phyloP scores from a whole-genome alignment of 2,797 vertebrate genomes.

The Bucorvus abyssinicus region DNA sequence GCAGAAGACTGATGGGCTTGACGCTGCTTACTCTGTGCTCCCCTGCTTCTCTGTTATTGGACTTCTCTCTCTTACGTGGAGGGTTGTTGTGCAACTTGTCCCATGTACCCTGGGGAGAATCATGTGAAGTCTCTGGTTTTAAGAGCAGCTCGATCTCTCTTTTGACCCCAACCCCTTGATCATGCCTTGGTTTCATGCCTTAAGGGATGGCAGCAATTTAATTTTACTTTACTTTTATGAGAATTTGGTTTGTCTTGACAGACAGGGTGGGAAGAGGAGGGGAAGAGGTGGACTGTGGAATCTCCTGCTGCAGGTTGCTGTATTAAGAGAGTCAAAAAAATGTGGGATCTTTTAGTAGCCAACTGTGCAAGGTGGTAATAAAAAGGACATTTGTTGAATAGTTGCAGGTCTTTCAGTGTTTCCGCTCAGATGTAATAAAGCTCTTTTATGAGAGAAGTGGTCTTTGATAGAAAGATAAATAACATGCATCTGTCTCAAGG shows the following conservation, averaged over 20 bases:
- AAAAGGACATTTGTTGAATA: not conserved
- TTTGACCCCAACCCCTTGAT: not conserved
- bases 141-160: not conserved
- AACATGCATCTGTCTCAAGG: not conserved
- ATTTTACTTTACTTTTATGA: not conserved
- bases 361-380: not conserved
- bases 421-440: not conserved
- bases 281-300: not conserved
- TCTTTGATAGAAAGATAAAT: not conserved
- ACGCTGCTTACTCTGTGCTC: not conserved
- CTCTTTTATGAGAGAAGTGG: not conserved
- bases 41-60: not conserved
- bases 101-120: not conserved
- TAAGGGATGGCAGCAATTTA: not conserved
- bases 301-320: not conserved
- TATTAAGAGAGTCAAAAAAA: not conserved
- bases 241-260: not conserved
- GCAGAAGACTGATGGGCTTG: not conserved
- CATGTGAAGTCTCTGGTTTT: not conserved
- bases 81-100: not conserved
- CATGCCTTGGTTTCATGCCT: accelerated
- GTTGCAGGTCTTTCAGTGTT: not conserved
- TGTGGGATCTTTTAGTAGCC: not conserved
- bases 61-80: not conserved
- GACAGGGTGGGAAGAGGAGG: not conserved